Percentiles rank a stretch among this genome's conserved stretches.
These are phyloP conservation scores for Cryptomyrus ogoouensis DNA, from an alignment of 2,113 vertebrate species.

Conservation along the genomic window DNA sequence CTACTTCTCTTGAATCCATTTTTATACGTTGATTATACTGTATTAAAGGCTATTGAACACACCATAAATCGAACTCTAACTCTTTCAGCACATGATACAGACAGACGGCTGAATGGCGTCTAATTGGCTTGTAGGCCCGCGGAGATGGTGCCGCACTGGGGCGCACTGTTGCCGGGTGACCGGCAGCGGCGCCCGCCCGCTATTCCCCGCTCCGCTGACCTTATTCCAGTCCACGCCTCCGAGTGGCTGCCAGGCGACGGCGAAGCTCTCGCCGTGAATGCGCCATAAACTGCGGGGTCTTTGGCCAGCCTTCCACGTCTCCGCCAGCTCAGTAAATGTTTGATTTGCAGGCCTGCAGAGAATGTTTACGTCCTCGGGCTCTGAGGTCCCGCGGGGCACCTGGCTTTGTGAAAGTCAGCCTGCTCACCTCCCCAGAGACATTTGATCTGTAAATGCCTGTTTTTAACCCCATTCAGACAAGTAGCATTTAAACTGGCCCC, in stretches of 20 bases:
- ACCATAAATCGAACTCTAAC: not conserved
- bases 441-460: not conserved
- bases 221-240: not conserved
- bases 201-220: slow-evolving; percentile 37
- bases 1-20: not conserved
- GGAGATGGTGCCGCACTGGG: slow-evolving; percentile 25
- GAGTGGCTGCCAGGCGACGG: not conserved
- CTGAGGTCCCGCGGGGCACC: not conserved
- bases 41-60: not conserved
- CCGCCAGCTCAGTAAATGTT: not conserved
- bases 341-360: not conserved
- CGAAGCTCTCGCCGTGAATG: not conserved
- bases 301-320: not conserved
- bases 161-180: slow-evolving; percentile 46
- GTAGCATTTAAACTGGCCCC: not conserved
- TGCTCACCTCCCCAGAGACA: not conserved
- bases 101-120: not conserved
- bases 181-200: slow-evolving; percentile 38
- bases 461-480: not conserved
- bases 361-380: not conserved
- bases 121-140: not conserved
- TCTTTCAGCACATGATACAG: not conserved
- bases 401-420: not conserved
- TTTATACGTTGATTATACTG: not conserved
- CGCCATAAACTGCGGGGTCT: not conserved